Evolutionary conservation across 2,797 vertebrate species (phyloP).

Genomic region (Poecile montanus): DNA sequence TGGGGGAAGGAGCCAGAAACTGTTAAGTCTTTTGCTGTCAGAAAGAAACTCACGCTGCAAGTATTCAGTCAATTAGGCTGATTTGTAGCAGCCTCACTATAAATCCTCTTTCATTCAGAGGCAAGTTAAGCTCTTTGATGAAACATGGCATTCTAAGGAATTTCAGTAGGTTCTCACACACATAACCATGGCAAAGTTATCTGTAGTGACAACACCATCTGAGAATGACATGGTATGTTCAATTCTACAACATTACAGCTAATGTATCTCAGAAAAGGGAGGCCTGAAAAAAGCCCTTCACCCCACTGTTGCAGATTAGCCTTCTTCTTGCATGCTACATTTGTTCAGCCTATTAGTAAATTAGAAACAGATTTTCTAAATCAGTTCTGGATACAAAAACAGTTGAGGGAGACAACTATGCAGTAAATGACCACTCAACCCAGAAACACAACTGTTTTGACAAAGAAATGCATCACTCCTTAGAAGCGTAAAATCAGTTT

Average conservation of each 20-base stretch:
- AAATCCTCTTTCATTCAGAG: constrained; percentile 29
- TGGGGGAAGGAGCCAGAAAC: neutral
- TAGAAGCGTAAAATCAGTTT: neutral
- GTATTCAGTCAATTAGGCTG: constrained; percentile 28
- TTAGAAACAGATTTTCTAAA: neutral
- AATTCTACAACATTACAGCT: neutral
- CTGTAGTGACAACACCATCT: neutral
- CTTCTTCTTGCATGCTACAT: neutral
- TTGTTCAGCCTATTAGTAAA: constrained; percentile 20
- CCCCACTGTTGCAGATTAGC: neutral
- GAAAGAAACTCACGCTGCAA: constrained; percentile 2
- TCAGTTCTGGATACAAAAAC: neutral
- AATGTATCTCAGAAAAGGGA: neutral
- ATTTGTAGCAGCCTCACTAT: constrained; percentile 14
- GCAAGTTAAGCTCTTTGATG: constrained; percentile 18
- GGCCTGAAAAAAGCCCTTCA: neutral
- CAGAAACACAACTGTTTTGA: neutral
- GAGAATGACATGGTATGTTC: neutral
- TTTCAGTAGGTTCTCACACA: neutral
- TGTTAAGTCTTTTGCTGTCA: neutral
- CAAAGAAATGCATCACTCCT: neutral
- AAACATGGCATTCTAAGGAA: neutral
- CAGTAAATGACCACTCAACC: neutral
- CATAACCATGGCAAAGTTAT: neutral
- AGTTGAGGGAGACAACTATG: neutral